Evolutionary conservation across 2,797 vertebrate species (phyloP), one percentile per base, ranked within the genome.

Genomic region (Triplophysa bombifrons): DNA sequence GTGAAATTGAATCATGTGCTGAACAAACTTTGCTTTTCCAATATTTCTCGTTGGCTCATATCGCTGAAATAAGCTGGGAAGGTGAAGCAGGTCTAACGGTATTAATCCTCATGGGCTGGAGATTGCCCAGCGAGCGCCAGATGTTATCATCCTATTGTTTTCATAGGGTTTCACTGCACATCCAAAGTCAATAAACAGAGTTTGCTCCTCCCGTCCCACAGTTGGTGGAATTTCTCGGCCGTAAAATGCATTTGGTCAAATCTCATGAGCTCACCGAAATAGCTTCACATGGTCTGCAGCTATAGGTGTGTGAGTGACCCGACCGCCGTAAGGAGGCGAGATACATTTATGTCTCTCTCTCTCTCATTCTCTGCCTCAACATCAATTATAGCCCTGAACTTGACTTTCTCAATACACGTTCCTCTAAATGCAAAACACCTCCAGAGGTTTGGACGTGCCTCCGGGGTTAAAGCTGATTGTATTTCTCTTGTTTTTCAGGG

Each of bases 401-500:
- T 64, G 78, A 79, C 85, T 73, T 80, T 84, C 91, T 56, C 83
- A 88, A 87, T 85, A 87, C 48, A 71, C 75, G 10, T 50, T 84
- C 82, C 75, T 63, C 38, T 83, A 68, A 83, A 83, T 83, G 84
- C 85, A 87, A 85, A 89, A 74, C 20, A 67, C 66, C 76, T 79
- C 22, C 44, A 82, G 76, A 72, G 81, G 74, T 86, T 86, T 88
- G 16, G 19, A 67, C 48, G 22, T 48, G 63, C 22, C 8, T n/a
- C 65, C 74, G 78, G 48, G 78, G 17, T 78, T 85, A 69, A 75
- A 74, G 41, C 83, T 25, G 34, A 16, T 80, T 64, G 87, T 30
- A 50, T 34, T 82, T 74, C 51, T 41, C 73, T 78, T 75, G 48
- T 22, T 74, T 91, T 91, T 20, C 94, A 99, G 98, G 98, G 85